Evolutionary conservation across 2,888 invertebrate genomes (phyloP), one percentile per base, ranked within the genome.

Genomic region (Octonoba sinensis): DNA sequence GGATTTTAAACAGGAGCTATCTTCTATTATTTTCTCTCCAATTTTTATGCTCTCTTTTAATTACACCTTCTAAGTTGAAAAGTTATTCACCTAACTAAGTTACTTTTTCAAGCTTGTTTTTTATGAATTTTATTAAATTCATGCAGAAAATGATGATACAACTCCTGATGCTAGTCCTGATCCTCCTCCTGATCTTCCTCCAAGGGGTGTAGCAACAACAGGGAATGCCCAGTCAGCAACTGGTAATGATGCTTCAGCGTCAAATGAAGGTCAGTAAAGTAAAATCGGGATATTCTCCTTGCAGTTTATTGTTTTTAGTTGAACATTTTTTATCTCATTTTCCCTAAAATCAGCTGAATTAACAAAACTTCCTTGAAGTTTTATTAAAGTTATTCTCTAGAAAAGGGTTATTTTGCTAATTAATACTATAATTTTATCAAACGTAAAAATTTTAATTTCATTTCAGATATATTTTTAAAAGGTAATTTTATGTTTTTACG

Each of bases 141-240:
- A 3, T 71, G 16, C 64, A 85, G 81, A 84, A 66, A 75, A 76
- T 78, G 74, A 85, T 71, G 84, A 85, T 69, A 69, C 83, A 3
- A 73, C 84, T 24, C 70, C 84, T 36, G 84, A 84, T 64, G 82
- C 84, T 54, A 82, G 84, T 72, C 87, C 86, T 15, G 89, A 88
- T 51, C 89, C 90, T 85, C 90, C 94, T 0, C 95, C 96, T 0
- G 95, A 96, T 88, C 91, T 96, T 87, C 96, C 96, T 0, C 94
- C 95, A 0, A 90, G 96, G 84, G 87, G 88, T 4, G 85, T 86
- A 16, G 86, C 88, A 13, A 86, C 86, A 4, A 85, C 83, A 24
- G 90, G 87, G 3, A 87, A 47, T 18, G 54, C 79, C 12, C 79
- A 73, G 47, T 46, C 67, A 12, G 60, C 79, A 20, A 18, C 79